Evolutionary conservation across 2,113 vertebrate species (phyloP), one percentile per base, ranked within the genome.

Genomic region (Neotoma lepida): DNA sequence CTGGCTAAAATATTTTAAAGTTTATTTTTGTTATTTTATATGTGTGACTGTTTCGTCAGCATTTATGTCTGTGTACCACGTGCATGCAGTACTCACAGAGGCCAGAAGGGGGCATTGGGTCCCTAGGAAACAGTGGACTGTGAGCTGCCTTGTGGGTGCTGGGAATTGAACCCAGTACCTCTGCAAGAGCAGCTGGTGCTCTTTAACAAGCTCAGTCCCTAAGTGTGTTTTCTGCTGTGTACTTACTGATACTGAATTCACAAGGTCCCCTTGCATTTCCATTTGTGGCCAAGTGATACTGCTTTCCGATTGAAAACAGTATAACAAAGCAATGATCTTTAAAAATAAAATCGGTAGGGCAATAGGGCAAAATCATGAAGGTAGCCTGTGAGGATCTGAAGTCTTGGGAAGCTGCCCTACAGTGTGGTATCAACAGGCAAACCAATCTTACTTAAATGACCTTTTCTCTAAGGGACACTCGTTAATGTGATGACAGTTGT

Each of bases 281-380:
- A 12, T 33, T 87, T 89, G 77, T 24, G 71, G 33, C 39, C 39
- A 51, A 89, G 9, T 46, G 30, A 89, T 66, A 33, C 41, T 74
- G 46, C 73, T 96, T 90, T 71, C 30, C 33, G 54, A 44, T 56
- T 81, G 61, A 90, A 90, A 92, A 71, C 73, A 15, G 3, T 33
- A 26, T 54, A 76, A 74, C 30, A 20, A 86, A 76, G 46, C 61
- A 78, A 91, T 91, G 63, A 70, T 74, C 26, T 81, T n/a, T 68
- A 28, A 54, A 88, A 80, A 35, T 15, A 82, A 86, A 77, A 78
- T 54, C 70, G 35, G 24, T 39, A 22, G 28, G 30, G 15, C 71
- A 39, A 86, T 28, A 49, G 0, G 1, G 44, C 33, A 92, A 88
- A 81, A 90, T 86, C 12, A 56, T 33, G 30, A 64, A 76, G 12